Percentiles rank a stretch among this genome's conserved stretches.
Evolutionary conservation across 2,113 vertebrate species (phyloP).

Genomic region (Vulpes ferrilata): DNA sequence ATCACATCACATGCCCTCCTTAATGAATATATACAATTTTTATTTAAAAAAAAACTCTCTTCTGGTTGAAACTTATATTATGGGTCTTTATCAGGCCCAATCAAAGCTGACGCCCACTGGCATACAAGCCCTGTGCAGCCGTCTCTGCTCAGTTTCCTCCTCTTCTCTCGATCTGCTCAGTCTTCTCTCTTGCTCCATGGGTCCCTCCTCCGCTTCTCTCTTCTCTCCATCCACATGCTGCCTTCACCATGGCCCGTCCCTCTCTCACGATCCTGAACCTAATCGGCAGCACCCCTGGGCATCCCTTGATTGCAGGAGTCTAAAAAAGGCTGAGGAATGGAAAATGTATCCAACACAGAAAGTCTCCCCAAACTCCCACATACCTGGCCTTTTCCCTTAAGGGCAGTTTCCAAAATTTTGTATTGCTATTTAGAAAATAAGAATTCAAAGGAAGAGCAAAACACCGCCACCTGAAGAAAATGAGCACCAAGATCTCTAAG

Average conservation of each 20-base stretch:
- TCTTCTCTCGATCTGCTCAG: no score
- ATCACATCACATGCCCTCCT: no score
- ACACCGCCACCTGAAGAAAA: fast-evolving
- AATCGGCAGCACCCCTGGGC: fast-evolving
- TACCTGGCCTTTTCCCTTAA: not conserved
- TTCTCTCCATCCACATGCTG: not conserved
- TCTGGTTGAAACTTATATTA: no score
- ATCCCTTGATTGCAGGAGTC: fast-evolving
- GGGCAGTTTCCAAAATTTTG: not conserved
- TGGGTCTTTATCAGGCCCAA: fast-evolving
- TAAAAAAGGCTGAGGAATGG: fast-evolving
- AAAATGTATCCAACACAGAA: fast-evolving
- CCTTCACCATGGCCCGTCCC: no score
- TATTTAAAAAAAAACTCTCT: not conserved
- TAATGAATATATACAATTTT: no score
- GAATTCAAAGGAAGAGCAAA: not conserved
- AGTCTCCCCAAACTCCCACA: no score
- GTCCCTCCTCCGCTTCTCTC: no score
- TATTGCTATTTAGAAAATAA: not conserved
- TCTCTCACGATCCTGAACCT: fast-evolving
- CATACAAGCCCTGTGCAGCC: fast-evolving
- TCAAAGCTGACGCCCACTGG: no score
- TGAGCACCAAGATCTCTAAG: not conserved
- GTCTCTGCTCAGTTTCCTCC: not conserved
- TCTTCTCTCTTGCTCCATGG: fast-evolving